Evolutionary conservation across 2,888 invertebrate genomes (phyloP), one percentile per base, ranked within the genome.

Genomic region (Apamea sordens): DNA sequence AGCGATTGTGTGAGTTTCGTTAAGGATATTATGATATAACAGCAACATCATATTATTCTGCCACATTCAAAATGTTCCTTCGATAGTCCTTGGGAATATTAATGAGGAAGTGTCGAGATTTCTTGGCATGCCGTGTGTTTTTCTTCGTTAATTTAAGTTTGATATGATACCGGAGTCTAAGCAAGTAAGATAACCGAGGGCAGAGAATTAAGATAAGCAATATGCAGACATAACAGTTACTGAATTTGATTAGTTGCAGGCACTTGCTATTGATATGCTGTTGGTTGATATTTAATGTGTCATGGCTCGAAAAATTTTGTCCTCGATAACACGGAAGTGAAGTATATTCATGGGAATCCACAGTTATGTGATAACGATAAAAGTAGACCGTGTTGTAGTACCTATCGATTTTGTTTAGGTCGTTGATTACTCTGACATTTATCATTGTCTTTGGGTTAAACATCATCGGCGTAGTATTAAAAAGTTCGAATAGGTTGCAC

Each of bases 211-310:
- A 56, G 73, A 84, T 76, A 79, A 83, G 53, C n/a, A 69, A 76
- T 65, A 75, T 81, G 72, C 73, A 77, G 64, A 81, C 53, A 61
- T 59, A 68, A 81, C 59, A 53, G 80, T 79, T 53, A 53, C n/a
- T 76, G 64, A 4, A 50, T 41, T 13, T 63, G 18, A 76, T 76
- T 73, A 67, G 28, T 32, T 50, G 7, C 28, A 67, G 28, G 15
- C 41, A 61, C 41, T 75, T 69, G 41, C 11, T 44, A 61, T 24
- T 3, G 8, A 50, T 53, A 68, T 59, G 15, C 18, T 18, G 15
- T 28, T 70, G 36, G 2, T 15, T 76, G 44, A 70, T 28, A 73
- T n/a, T 21, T 28, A 44, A 32, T 15, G 13, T 53, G 6, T 21
- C 13, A 28, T 28, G 24, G n/a, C 7, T 11, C 15, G 4, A 32